These are phyloP conservation scores for Sphaerophoria rueppellii DNA, from an alignment of 2,888 invertebrate genomes.

Conservation along the genomic window DNA sequence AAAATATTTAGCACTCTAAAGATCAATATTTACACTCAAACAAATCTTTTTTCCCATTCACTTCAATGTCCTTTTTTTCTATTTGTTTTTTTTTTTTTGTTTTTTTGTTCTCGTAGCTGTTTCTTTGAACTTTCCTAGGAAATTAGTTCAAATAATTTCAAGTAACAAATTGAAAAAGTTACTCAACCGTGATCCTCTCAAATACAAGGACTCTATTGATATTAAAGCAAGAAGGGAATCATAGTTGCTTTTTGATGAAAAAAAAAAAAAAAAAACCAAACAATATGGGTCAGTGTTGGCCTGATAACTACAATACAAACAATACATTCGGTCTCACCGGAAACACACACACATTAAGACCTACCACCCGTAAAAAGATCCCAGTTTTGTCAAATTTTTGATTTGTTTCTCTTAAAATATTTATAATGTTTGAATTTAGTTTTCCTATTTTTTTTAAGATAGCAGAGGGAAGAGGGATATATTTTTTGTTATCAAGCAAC, in stretches of 20 bases:
- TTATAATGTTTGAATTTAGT: constrained; percentile 12
- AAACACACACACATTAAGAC: neutral
- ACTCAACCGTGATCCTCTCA: constrained; percentile 30
- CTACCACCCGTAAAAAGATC: constrained; percentile 10
- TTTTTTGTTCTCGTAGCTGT: constrained; percentile 20
- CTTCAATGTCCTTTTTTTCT: constrained; percentile 47
- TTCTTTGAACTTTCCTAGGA: constrained; percentile 31
- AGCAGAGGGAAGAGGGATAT: constrained; percentile 36
- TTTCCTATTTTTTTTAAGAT: constrained; percentile 5
- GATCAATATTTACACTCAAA: constrained; percentile 7
- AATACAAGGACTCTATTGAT: constrained; percentile 31
- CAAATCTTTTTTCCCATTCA: constrained; percentile 37
- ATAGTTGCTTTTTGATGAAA: neutral
- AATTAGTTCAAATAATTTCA: constrained; percentile 6
- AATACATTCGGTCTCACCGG: constrained; percentile 14
- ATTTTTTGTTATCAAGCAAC: constrained; percentile 23
- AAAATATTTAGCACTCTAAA: constrained; percentile 36
- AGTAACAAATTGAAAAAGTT: constrained; percentile 45
- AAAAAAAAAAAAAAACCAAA: constrained; percentile 19
- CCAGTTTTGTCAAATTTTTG: constrained; percentile 62
- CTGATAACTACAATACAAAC: constrained; percentile 53
- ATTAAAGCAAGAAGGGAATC: constrained; percentile 14
- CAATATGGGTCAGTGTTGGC: constrained; percentile 61
- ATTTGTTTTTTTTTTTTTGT: neutral
- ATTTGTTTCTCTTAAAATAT: constrained; percentile 69